Evolutionary conservation across 2,797 vertebrate species (phyloP).

Genomic region (Xiphorhynchus erythropygius): DNA sequence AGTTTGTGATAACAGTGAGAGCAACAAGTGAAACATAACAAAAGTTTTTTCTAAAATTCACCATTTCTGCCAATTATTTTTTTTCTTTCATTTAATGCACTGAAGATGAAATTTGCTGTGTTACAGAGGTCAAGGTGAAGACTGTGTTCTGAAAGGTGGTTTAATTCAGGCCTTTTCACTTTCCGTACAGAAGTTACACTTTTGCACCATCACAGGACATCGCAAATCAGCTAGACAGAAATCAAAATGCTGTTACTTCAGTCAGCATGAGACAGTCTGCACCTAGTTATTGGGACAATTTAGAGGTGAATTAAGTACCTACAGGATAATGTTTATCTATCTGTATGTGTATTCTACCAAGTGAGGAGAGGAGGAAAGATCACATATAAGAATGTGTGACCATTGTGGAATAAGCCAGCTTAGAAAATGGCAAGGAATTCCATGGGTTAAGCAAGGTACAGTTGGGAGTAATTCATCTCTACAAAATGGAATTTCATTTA

Average conservation of each 20-base stretch:
- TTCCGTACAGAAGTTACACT: neutral
- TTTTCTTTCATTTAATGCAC: neutral
- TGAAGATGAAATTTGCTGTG: neutral
- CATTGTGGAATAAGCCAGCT: neutral
- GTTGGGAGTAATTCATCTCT: neutral
- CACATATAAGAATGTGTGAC: neutral
- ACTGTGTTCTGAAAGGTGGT: neutral
- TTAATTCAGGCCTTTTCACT: neutral
- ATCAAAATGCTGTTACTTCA: neutral
- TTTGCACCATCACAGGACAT: neutral
- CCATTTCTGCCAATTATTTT: neutral
- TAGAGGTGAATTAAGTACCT: neutral
- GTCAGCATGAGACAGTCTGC: neutral
- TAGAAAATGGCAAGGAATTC: neutral
- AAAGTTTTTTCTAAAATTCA: neutral
- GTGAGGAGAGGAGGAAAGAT: neutral
- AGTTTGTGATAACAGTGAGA: neutral
- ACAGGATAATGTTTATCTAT: neutral
- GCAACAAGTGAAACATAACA: neutral
- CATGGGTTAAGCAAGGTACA: neutral
- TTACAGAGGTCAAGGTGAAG: neutral
- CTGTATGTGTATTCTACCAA: neutral
- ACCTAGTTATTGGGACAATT: neutral
- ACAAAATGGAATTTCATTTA: neutral
- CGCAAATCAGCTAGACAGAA: neutral